These are phyloP conservation scores for Adelphocoris suturalis DNA, from an alignment of 2,888 invertebrate species.

Conservation along the genomic window DNA sequence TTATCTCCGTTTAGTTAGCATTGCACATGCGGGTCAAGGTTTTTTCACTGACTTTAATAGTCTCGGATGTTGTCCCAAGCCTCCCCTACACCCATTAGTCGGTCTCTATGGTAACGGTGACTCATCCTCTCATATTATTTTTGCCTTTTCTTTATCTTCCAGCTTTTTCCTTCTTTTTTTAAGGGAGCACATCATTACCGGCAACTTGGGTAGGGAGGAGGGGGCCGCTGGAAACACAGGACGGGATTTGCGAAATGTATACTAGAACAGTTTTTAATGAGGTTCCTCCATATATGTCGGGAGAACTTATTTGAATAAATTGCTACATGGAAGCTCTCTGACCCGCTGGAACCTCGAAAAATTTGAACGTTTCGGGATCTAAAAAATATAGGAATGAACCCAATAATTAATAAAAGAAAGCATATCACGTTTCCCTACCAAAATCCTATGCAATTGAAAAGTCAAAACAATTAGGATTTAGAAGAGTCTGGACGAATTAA, in stretches of 20 bases:
- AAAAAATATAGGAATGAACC: too few relatives aligned
- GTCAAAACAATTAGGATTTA: too few relatives aligned
- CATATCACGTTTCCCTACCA: too few relatives aligned
- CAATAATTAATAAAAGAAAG: too few relatives aligned
- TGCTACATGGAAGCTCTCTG: neutral
- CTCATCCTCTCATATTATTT: neutral
- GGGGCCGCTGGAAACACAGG: neutral
- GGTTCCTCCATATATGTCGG: neutral
- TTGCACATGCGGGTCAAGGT: slow-evolving; percentile 42
- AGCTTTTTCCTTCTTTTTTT: neutral
- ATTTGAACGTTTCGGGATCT: neutral
- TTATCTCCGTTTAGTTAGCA: slow-evolving; percentile 36
- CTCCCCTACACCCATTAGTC: slow-evolving; percentile 8
- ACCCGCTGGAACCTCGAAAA: neutral
- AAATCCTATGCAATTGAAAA: too few relatives aligned
- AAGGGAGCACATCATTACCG: neutral
- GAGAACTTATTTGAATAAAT: slow-evolving; percentile 29
- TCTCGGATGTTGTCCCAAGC: neutral
- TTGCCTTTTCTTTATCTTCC: neutral
- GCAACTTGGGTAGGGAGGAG: neutral
- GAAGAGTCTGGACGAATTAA: too few relatives aligned
- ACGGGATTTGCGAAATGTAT: neutral
- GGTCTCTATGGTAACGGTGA: slow-evolving; percentile 6
- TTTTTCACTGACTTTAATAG: slow-evolving; percentile 30
- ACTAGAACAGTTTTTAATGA: neutral